phyloP scores from a whole-genome alignment of 2,888 invertebrate genomes.

The Timema podura region DNA sequence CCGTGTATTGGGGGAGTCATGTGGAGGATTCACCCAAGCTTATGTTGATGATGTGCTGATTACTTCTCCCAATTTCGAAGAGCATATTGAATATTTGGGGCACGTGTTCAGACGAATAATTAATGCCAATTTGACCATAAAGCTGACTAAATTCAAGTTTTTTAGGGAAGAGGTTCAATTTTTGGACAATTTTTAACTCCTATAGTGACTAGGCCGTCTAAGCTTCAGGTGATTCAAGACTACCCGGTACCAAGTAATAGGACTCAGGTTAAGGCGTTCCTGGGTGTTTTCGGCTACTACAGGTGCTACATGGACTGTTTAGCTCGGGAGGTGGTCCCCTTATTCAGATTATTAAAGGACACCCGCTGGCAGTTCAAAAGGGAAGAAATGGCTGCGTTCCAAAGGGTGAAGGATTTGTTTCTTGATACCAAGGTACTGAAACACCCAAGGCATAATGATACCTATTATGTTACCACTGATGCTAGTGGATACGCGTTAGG shows the following conservation, averaged over 20 bases:
- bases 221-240: not conserved
- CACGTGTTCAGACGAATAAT: not conserved
- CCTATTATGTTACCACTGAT: no score
- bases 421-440: no score
- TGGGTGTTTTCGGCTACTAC: slow-evolving; percentile 7
- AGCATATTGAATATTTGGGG: not conserved
- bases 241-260: not conserved
- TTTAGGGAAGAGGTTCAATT: not conserved
- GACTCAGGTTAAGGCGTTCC: not conserved
- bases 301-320: no score
- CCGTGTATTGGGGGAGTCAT: no score
- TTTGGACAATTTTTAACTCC: slow-evolving; percentile 12
- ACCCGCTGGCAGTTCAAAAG: no score
- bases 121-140: slow-evolving; percentile 2
- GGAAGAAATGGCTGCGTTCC: no score
- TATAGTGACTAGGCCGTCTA: not conserved
- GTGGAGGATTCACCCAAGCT: not conserved
- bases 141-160: slow-evolving; percentile 14
- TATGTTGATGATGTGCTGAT: slow-evolving; percentile 18
- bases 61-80: not conserved
- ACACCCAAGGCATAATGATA: no score
- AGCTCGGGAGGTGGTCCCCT: no score
- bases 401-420: no score
- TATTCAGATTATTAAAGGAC: no score
- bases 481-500: no score